Evolutionary conservation across 2,113 vertebrate genomes (phyloP).

Genomic region (Paralichthys olivaceus): DNA sequence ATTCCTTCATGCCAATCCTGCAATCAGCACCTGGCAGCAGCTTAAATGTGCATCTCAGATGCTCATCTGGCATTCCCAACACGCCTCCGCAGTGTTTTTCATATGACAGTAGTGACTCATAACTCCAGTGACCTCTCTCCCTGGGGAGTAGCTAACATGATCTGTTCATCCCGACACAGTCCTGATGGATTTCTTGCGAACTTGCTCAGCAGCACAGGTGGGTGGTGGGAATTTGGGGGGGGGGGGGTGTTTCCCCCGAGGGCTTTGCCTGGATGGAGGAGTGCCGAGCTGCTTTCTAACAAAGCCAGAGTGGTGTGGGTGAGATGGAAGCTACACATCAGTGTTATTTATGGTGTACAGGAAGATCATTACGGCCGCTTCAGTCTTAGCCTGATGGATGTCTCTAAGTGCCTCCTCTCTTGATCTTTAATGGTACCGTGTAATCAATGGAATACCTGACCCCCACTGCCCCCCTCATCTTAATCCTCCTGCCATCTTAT

Average conservation of each 20-base stretch:
- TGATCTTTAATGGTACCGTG: conserved; percentile 80
- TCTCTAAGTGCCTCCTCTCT: conserved; percentile 76
- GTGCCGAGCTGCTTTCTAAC: conserved; percentile 43
- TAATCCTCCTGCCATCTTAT: conserved; percentile 71
- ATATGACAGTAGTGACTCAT: conserved; percentile 60
- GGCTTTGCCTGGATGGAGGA: conserved; percentile 21
- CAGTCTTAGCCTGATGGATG: conserved; percentile 79
- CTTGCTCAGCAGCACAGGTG: conserved; percentile 42
- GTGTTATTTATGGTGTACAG: conserved; percentile 82
- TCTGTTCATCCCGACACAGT: conserved; percentile 49
- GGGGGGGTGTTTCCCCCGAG: conserved; percentile 2
- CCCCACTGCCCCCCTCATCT: conserved; percentile 68
- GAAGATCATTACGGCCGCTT: conserved; percentile 79
- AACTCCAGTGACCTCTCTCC: conserved; percentile 51
- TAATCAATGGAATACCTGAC: conserved; percentile 83
- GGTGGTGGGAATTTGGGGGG: conserved; percentile 21
- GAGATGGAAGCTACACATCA: conserved; percentile 72
- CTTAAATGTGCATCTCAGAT: conserved; percentile 21
- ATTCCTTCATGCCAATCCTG: conserved; percentile 24
- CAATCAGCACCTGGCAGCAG: conserved; percentile 44
- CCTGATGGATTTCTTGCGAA: conserved; percentile 67
- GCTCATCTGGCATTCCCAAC: conserved; percentile 56
- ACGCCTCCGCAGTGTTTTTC: conserved; percentile 46
- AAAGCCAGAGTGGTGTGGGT: conserved; percentile 35
- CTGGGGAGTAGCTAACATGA: conserved; percentile 51